Percentiles rank a stretch among this genome's conserved stretches.
phyloP scores from a whole-genome alignment of 1,140 invertebrate species.

The Sycophila sp. region DNA sequence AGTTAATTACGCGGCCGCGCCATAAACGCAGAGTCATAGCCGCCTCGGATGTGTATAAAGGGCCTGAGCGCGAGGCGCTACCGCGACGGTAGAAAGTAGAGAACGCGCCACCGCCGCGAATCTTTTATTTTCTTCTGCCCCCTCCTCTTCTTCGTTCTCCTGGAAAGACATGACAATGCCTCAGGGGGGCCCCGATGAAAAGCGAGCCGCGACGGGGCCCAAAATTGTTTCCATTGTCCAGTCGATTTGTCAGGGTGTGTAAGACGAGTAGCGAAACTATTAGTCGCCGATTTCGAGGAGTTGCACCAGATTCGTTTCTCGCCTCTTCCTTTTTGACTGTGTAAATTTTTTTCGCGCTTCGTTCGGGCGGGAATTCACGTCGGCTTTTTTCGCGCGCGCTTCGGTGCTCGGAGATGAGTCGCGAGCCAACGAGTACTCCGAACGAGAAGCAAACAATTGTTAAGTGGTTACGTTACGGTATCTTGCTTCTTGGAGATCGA shows the following conservation, averaged over 20 bases:
- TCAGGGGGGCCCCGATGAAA: slow-evolving; percentile 42
- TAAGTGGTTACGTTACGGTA: too few species aligned
- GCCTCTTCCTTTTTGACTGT: too few species aligned
- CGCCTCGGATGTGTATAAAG: slow-evolving; percentile 30
- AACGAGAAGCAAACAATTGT: too few species aligned
- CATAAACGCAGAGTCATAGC: slow-evolving; percentile 63
- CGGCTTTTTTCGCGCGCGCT: too few species aligned
- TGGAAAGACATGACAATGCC: slow-evolving; percentile 50
- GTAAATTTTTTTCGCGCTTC: too few species aligned
- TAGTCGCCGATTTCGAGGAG: slow-evolving; percentile 46
- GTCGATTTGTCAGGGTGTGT: slow-evolving; percentile 61
- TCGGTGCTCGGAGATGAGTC: too few species aligned
- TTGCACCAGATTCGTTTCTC: too few species aligned
- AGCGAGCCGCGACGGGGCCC: slow-evolving; percentile 39
- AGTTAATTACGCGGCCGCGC: slow-evolving; percentile 61
- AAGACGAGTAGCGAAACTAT: slow-evolving; percentile 64
- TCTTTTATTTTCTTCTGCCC: neutral
- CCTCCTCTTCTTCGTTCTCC: slow-evolving; percentile 35
- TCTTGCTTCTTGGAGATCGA: too few species aligned
- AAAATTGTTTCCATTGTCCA: slow-evolving; percentile 65
- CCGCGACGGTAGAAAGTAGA: slow-evolving; percentile 31
- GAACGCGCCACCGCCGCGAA: neutral
- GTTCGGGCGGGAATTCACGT: too few species aligned
- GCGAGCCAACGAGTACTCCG: too few species aligned
- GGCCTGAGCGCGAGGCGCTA: slow-evolving; percentile 32